A percentile compares a stretch with the other conserved stretches of the same genome.
These are phyloP conservation scores for Neoascia interrupta DNA, from an alignment of 2,888 invertebrate species.

Conservation along the genomic window DNA sequence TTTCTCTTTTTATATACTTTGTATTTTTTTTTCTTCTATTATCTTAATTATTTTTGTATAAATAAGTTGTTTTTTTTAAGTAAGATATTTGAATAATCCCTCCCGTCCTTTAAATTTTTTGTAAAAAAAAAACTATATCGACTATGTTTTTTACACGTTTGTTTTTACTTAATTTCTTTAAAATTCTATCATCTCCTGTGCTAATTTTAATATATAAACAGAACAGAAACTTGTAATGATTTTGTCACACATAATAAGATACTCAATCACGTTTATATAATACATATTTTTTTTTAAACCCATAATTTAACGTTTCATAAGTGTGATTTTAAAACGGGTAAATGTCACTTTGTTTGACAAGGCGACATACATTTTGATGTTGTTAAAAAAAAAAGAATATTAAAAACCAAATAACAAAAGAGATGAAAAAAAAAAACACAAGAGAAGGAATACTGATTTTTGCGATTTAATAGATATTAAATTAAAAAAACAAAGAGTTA, in stretches of 20 bases:
- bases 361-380: constrained; percentile 14
- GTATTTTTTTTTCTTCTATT: neutral
- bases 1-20: constrained; percentile 7
- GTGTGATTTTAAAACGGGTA: neutral
- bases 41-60: constrained; percentile 22
- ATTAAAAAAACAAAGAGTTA: too few relatives aligned
- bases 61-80: constrained; percentile 25
- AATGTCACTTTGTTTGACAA: constrained; percentile 44
- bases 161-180: constrained; percentile 16
- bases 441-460: constrained; percentile 33
- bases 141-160: constrained; percentile 20
- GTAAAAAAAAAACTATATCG: constrained; percentile 39
- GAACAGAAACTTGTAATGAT: neutral
- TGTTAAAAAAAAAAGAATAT: constrained; percentile 11
- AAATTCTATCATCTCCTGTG: constrained; percentile 24
- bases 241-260: constrained; percentile 3
- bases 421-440: neutral
- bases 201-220: constrained; percentile 1
- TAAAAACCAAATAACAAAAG: constrained; percentile 6
- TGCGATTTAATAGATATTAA: too few relatives aligned
- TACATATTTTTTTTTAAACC: neutral
- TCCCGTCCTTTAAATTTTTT: constrained; percentile 44
- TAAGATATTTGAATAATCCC: constrained; percentile 36
- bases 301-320: too few relatives aligned
- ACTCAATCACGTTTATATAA: neutral